Conservation (phyloP, 2,797 vertebrate genomes). For the Betta splendens region DNA sequence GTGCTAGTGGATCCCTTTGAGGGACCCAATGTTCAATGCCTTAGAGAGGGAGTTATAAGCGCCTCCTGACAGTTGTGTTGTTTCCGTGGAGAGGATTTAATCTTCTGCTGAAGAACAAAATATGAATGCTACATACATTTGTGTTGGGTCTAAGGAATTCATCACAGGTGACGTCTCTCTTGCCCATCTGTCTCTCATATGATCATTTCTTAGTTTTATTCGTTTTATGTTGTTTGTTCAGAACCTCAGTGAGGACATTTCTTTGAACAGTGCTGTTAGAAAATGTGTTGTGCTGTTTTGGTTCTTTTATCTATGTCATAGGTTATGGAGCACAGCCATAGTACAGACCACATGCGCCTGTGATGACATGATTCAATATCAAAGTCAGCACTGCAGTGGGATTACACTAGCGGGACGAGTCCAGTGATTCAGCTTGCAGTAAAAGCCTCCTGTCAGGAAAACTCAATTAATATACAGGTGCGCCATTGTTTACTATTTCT, state of each 20-base stretch:
- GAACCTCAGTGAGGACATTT: conserved; percentile 38
- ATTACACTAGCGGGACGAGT: conserved; percentile 21
- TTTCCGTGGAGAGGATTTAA: conserved; percentile 49
- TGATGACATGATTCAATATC: conserved; percentile 52
- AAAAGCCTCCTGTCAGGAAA: conserved; percentile 9
- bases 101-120: conserved; percentile 24
- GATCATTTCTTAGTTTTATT: conserved; percentile 39
- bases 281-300: conserved; percentile 29
- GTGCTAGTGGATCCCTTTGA: conserved; percentile 35
- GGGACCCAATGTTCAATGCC: conserved; percentile 41
- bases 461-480: conserved; percentile 51
- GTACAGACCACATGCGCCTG: conserved; percentile 53
- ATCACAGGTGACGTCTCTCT: conserved; percentile 26
- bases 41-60: conserved; percentile 45
- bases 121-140: conserved; percentile 55
- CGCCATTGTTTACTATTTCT: conserved; percentile 55
- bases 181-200: conserved; percentile 29
- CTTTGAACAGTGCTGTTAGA: conserved; percentile 38
- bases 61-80: conserved; percentile 47
- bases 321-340: conserved; percentile 76
- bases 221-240: conserved; percentile 34
- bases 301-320: conserved; percentile 59
- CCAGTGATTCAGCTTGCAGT: conserved; percentile 24
- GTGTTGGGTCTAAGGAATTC: conserved; percentile 46
- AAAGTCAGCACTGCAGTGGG: conserved; percentile 41